Evolutionary conservation across 2,113 vertebrate species (phyloP).

Genomic region (Mobula birostris): DNA sequence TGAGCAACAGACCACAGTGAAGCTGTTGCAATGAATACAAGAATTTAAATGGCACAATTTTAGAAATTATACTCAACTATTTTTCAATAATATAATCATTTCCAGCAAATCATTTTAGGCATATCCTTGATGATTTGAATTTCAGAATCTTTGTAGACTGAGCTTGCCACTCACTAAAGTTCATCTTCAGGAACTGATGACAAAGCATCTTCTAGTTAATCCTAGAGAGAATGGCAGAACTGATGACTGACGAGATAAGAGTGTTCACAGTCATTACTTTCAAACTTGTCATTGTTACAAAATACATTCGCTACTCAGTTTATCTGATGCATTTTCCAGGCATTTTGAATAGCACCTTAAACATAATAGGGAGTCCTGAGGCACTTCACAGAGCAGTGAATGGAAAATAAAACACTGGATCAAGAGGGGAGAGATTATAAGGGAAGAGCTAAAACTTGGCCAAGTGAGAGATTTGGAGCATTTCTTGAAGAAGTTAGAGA

Average conservation of each 20-base stretch:
- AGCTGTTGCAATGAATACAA: not conserved
- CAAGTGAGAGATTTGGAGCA: not conserved
- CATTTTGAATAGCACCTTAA: not conserved
- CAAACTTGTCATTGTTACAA: not conserved
- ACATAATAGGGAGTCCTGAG: not conserved
- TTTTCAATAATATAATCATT: not conserved
- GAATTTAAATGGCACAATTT: not conserved
- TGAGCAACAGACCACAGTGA: not conserved
- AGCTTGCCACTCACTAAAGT: not conserved
- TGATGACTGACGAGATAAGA: conserved; percentile 13
- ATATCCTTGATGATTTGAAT: not conserved
- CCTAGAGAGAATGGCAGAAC: not conserved
- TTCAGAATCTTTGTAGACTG: not conserved
- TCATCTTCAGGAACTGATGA: not conserved
- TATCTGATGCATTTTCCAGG: conserved; percentile 5
- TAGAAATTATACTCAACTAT: not conserved
- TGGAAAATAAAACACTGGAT: not conserved
- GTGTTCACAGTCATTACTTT: not conserved
- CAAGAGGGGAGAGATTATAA: not conserved
- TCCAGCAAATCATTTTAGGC: not conserved
- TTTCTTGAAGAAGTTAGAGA: not conserved
- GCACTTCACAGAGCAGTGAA: conserved; percentile 2
- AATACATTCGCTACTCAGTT: not conserved
- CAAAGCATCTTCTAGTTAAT: conserved; percentile 8
- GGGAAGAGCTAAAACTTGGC: not conserved